Evolutionary conservation across 2,113 vertebrate genomes (phyloP).

Genomic region (Engystomops pustulosus): DNA sequence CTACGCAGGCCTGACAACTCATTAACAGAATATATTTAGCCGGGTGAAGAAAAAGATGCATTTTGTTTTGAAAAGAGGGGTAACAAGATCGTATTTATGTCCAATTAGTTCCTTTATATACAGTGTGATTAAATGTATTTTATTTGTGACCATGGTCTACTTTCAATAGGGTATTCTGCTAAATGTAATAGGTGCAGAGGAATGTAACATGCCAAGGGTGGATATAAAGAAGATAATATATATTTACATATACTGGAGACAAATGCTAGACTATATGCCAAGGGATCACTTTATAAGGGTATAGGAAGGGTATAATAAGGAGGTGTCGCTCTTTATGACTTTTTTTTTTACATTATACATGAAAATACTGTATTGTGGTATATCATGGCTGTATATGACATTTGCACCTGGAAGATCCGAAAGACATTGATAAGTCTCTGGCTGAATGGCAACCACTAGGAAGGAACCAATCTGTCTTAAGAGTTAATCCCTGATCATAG

Average conservation of each 20-base stretch:
- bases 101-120: conserved; percentile 54
- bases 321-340: no score
- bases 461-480: no score
- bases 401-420: no score
- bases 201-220: not conserved
- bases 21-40: conserved; percentile 79
- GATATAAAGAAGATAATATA: not conserved
- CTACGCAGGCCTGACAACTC: conserved; percentile 74
- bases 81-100: conserved; percentile 55
- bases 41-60: conserved; percentile 61
- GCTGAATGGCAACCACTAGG: no score
- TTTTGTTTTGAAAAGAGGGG: conserved; percentile 43
- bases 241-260: conserved; percentile 57
- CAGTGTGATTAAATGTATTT: conserved; percentile 26
- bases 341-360: no score
- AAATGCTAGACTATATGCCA: no score
- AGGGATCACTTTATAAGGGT: no score
- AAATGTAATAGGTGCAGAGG: not conserved
- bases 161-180: not conserved
- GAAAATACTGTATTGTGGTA: no score
- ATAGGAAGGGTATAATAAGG: no score
- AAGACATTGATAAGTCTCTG: no score
- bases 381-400: no score
- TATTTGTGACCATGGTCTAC: conserved; percentile 25
- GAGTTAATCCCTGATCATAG: no score